phyloP scores from a whole-genome alignment of 1,140 invertebrate species.

The Arctopsyche grandis region DNA sequence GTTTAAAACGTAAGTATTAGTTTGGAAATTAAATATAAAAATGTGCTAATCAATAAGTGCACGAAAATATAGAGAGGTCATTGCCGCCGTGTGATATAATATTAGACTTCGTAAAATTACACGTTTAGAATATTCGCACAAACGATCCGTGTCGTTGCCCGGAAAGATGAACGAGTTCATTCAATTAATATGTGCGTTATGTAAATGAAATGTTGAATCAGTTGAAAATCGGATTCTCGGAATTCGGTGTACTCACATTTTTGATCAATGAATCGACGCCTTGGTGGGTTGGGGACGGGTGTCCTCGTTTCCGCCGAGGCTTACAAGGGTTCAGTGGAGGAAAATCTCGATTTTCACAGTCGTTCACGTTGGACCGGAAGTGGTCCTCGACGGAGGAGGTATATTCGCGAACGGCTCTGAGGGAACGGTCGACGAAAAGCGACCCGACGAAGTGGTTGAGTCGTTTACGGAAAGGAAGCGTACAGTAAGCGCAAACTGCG shows the following conservation, averaged over 20 bases:
- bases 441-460: constrained; percentile 35
- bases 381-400: neutral
- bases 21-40: too few relatives aligned
- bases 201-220: too few relatives aligned
- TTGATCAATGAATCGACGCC: constrained; percentile 28
- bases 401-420: constrained; percentile 13
- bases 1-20: too few relatives aligned
- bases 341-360: neutral
- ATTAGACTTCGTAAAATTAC: neutral
- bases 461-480: constrained; percentile 42
- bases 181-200: too few relatives aligned
- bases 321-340: neutral
- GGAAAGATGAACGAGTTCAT: too few relatives aligned
- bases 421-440: constrained; percentile 33
- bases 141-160: too few relatives aligned
- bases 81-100: constrained; percentile 10
- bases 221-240: too few relatives aligned
- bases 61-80: constrained; percentile 10
- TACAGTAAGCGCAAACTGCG: constrained; percentile 33
- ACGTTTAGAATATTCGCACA: neutral
- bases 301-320: neutral
- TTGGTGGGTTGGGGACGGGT: neutral
- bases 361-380: neutral
- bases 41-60: constrained; percentile 20
- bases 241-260: constrained; percentile 28